Conservation (phyloP, 37 sponge, comb jelly and placozoan species). For the Corticium candelabrum region DNA sequence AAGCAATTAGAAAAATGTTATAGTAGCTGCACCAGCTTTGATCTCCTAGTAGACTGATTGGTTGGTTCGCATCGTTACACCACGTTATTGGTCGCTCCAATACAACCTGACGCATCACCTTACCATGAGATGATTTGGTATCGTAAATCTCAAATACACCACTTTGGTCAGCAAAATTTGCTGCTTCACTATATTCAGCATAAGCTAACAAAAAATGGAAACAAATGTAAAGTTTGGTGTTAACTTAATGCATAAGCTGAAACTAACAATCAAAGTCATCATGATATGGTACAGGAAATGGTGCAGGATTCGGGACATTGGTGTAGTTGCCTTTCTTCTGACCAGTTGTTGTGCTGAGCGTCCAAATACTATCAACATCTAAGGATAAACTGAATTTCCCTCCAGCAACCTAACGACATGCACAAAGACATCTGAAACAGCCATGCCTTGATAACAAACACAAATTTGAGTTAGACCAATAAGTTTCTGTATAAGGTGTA, state of each 20-base stretch:
- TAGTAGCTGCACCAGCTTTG: slow-evolving; percentile 24
- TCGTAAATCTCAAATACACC: slow-evolving; percentile 58
- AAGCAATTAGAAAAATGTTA: background rate
- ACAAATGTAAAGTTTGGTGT: too few species aligned
- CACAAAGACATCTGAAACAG: background rate
- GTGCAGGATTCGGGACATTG: slow-evolving; percentile 24
- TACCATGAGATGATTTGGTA: slow-evolving; percentile 8
- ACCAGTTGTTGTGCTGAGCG: slow-evolving; percentile 43
- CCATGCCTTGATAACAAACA: too few species aligned
- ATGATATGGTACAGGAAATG: slow-evolving; percentile 50
- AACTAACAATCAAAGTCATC: slow-evolving; percentile 58
- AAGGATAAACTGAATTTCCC: slow-evolving; percentile 31
- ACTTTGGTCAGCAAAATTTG: slow-evolving; percentile 68
- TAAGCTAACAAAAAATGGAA: slow-evolving; percentile 23
- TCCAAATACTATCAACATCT: slow-evolving; percentile 24
- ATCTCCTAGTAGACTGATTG: slow-evolving; percentile 50
- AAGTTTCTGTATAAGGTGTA: too few species aligned
- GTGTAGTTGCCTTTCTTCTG: slow-evolving; percentile 30
- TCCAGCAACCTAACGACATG: slow-evolving; percentile 13
- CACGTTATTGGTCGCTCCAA: slow-evolving; percentile 47
- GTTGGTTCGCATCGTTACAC: slow-evolving; percentile 49
- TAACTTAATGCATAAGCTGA: background rate
- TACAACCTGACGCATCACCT: slow-evolving; percentile 64
- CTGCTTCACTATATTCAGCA: slow-evolving; percentile 25
- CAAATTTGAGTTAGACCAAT: too few species aligned